Conservation (phyloP, 2,797 vertebrate genomes). For the Coreius guichenoti region DNA sequence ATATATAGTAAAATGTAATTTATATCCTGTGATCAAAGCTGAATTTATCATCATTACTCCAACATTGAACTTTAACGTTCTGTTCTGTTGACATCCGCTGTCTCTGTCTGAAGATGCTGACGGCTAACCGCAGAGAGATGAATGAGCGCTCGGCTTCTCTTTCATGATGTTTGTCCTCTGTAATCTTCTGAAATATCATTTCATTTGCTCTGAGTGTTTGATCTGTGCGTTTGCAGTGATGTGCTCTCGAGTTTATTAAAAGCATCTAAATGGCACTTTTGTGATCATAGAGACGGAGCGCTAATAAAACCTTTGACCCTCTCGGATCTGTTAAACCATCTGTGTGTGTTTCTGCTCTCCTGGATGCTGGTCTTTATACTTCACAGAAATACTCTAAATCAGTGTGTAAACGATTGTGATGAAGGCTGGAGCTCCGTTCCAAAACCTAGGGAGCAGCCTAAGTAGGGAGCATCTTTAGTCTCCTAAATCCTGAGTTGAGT, state of each 20-base stretch:
- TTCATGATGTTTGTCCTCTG: constrained; percentile 27
- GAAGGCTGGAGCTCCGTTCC: not conserved
- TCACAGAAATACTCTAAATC: not conserved
- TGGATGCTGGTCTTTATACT: not conserved
- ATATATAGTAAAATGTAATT: not conserved
- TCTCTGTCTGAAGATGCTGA: not conserved
- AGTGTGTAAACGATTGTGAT: not conserved
- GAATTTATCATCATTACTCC: not conserved
- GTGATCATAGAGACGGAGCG: not conserved
- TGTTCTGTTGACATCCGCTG: not conserved
- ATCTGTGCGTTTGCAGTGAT: constrained; percentile 7
- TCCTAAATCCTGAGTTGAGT: not conserved
- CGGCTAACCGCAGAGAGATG: not conserved
- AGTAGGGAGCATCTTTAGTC: not conserved
- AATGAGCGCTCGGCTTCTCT: not conserved
- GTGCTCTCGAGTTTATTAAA: constrained; percentile 26
- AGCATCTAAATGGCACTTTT: not conserved
- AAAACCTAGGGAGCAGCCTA: not conserved
- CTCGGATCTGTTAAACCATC: not conserved
- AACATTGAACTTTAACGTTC: not conserved
- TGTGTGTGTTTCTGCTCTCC: not conserved
- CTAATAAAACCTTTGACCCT: constrained; percentile 9
- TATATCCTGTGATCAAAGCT: not conserved
- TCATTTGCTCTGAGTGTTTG: constrained; percentile 9
- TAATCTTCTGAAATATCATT: constrained; percentile 23